Conservation (phyloP, 2,797 vertebrate species). For the Heliangelus exortis region DNA sequence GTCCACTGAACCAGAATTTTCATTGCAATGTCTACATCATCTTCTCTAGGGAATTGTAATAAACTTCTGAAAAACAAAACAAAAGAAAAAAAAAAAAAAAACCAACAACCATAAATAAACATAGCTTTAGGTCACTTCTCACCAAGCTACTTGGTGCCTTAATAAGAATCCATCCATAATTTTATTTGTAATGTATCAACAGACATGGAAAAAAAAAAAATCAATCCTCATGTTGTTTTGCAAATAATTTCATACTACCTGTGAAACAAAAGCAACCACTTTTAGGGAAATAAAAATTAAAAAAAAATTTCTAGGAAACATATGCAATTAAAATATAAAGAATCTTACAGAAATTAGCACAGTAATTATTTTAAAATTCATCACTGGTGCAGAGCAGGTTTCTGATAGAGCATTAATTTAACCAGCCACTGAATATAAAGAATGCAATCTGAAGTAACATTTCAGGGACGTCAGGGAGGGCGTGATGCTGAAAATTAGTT, state of each 20-base stretch:
- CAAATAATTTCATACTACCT: not conserved
- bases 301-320: not conserved
- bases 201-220: not conserved
- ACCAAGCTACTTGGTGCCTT: not conserved
- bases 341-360: not conserved
- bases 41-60: slow-evolving; percentile 75
- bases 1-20: slow-evolving; percentile 87
- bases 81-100: not conserved
- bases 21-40: slow-evolving; percentile 79
- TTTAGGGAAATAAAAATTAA: not conserved
- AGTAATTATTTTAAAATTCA: not conserved
- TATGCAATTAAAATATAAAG: not conserved
- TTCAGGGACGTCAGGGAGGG: not conserved
- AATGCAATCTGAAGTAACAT: not conserved
- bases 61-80: slow-evolving; percentile 79
- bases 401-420: not conserved
- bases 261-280: not conserved
- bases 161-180: not conserved
- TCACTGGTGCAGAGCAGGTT: not conserved
- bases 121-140: not conserved
- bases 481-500: not conserved
- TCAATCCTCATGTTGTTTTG: not conserved
- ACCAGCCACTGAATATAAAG: not conserved
- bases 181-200: not conserved
- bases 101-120: not conserved